phyloP scores from a whole-genome alignment of 2,888 invertebrate genomes.

The Dryocosmus kuriphilus region DNA sequence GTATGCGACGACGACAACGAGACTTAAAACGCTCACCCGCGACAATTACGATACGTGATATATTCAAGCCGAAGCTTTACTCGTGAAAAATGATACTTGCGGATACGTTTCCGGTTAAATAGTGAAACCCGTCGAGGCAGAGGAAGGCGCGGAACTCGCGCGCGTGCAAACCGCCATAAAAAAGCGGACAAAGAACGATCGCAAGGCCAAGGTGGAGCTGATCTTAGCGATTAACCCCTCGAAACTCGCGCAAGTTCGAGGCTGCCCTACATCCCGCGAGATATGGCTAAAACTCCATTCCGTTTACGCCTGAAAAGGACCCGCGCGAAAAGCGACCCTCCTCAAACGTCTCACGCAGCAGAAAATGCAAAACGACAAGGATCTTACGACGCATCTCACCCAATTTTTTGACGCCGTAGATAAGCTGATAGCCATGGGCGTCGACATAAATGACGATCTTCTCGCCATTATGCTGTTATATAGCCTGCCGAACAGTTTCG shows the following conservation, averaged over 20 bases:
- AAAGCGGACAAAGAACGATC: conserved; percentile 34
- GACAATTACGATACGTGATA: background rate
- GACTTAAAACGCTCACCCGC: too few relatives aligned
- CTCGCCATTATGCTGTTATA: too few relatives aligned
- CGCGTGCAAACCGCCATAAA: conserved; percentile 49
- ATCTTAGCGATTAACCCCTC: background rate
- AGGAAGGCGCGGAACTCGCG: conserved; percentile 23
- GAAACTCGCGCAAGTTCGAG: conserved; percentile 38
- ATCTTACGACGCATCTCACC: too few relatives aligned
- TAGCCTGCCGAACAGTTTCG: too few relatives aligned
- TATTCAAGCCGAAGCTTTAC: background rate
- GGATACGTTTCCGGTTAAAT: conserved; percentile 33
- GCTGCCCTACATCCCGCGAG: conserved; percentile 60
- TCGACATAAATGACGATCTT: too few relatives aligned
- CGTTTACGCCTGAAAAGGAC: conserved; percentile 69
- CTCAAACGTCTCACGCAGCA: too few relatives aligned
- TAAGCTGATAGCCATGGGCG: too few relatives aligned
- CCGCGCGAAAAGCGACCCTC: too few relatives aligned
- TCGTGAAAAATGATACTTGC: conserved; percentile 7
- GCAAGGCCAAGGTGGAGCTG: background rate
- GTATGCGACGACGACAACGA: too few relatives aligned
- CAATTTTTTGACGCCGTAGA: too few relatives aligned
- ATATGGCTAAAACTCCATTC: conserved; percentile 70
- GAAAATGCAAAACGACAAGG: too few relatives aligned
- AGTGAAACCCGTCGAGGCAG: conserved; percentile 13